A percentile compares a stretch with the other conserved stretches of the same genome.
Evolutionary conservation across 2,797 vertebrate genomes (phyloP).

Genomic region (Fundulus diaphanus): DNA sequence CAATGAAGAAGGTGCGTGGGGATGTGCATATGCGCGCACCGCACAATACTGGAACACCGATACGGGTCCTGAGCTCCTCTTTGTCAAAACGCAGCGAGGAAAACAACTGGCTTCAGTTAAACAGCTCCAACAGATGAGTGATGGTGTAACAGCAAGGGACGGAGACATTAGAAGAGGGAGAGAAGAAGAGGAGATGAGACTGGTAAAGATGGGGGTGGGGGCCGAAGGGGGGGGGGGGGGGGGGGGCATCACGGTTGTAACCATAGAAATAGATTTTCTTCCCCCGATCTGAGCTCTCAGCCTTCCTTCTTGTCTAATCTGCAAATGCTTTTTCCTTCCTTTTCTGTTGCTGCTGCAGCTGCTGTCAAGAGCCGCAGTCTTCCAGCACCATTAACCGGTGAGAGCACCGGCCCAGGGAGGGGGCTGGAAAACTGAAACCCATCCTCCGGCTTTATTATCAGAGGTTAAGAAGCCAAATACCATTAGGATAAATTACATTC

Average conservation of each 20-base stretch:
- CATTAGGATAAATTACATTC: slow-evolving; percentile 64
- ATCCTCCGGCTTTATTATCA: slow-evolving; percentile 60
- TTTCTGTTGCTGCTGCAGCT: slow-evolving; percentile 66
- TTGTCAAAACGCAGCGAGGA: slow-evolving; percentile 56
- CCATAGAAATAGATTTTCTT: slow-evolving; percentile 77
- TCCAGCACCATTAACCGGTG: slow-evolving; percentile 66
- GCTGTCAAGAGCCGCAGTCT: slow-evolving; percentile 74
- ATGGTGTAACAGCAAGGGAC: slow-evolving; percentile 66
- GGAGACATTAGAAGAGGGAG: slow-evolving; percentile 63
- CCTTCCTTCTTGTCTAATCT: slow-evolving; percentile 68
- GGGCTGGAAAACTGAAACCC: slow-evolving; percentile 59
- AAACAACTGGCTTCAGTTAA: slow-evolving; percentile 59
- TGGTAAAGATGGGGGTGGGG: slow-evolving; percentile 76
- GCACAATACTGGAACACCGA: slow-evolving; percentile 47
- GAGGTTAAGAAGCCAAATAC: slow-evolving; percentile 72
- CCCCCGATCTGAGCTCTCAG: slow-evolving; percentile 67
- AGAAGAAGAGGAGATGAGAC: slow-evolving; percentile 68
- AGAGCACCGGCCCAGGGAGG: slow-evolving; percentile 44
- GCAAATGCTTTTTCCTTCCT: slow-evolving; percentile 57
- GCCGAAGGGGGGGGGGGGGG: slow-evolving; percentile 26
- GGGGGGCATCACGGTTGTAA: slow-evolving; percentile 60
- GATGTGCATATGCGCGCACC: slow-evolving; percentile 49
- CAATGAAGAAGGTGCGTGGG: slow-evolving; percentile 48
- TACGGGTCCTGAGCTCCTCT: slow-evolving; percentile 48
- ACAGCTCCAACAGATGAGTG: slow-evolving; percentile 65